Evolutionary conservation across 2,797 vertebrate genomes (phyloP).

Genomic region (Helostoma temminkii): DNA sequence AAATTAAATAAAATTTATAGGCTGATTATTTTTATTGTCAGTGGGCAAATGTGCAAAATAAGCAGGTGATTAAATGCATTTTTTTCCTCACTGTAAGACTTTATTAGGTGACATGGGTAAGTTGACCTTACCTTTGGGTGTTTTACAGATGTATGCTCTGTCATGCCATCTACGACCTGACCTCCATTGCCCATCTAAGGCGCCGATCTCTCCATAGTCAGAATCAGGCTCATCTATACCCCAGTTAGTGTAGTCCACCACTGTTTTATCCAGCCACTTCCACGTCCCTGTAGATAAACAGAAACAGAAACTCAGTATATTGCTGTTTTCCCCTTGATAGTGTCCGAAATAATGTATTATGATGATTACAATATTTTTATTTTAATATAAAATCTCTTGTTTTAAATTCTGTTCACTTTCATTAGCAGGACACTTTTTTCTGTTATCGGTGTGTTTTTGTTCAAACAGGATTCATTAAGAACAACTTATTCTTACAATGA

Average conservation of each 20-base stretch:
- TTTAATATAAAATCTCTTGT: no score
- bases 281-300: slow-evolving; percentile 68
- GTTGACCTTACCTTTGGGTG: slow-evolving; percentile 67
- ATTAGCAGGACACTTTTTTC: no score
- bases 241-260: slow-evolving; percentile 78
- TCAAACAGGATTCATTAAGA: not conserved
- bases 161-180: slow-evolving; percentile 67
- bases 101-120: not conserved
- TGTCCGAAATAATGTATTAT: not conserved
- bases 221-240: slow-evolving; percentile 18
- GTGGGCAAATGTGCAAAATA: no score
- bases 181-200: slow-evolving; percentile 64
- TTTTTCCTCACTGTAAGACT: no score
- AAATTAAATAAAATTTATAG: no score
- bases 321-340: not conserved
- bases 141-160: slow-evolving; percentile 74
- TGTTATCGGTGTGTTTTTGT: not conserved
- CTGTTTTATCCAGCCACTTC: slow-evolving; percentile 75
- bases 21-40: no score
- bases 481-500: not conserved
- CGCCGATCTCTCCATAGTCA: slow-evolving; percentile 57
- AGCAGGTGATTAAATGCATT: no score
- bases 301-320: slow-evolving; percentile 5
- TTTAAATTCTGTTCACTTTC: no score
- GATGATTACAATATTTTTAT: no score